A percentile compares a stretch with the other conserved stretches of the same genome.
phyloP scores from a whole-genome alignment of 2,113 vertebrate genomes.

The Alethe castanea region DNA sequence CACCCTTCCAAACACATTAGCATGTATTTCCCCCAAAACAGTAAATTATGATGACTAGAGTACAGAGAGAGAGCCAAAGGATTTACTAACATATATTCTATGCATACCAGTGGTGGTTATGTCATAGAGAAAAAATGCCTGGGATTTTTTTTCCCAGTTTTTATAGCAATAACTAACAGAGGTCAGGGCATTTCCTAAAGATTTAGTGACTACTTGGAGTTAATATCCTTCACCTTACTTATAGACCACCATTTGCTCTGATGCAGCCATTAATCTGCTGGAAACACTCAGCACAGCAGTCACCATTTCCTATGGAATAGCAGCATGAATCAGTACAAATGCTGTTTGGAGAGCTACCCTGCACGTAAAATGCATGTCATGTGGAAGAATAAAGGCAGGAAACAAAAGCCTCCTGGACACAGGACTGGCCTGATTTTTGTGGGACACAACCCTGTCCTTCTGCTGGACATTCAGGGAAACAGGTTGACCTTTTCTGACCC shows the following conservation, averaged over 20 bases:
- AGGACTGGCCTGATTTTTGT: background rate
- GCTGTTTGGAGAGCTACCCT: background rate
- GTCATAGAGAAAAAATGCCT: conserved; percentile 36
- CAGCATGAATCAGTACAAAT: background rate
- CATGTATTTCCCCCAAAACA: background rate
- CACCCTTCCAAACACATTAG: background rate
- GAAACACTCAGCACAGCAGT: background rate
- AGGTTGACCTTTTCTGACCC: background rate
- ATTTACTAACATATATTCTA: conserved; percentile 21
- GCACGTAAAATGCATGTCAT: background rate
- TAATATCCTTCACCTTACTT: background rate
- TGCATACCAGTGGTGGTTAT: background rate
- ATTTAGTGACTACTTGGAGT: background rate
- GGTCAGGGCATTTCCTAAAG: background rate
- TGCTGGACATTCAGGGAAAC: background rate
- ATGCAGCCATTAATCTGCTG: background rate
- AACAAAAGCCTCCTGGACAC: background rate
- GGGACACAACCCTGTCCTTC: background rate
- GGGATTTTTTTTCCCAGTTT: background rate
- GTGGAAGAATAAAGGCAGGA: background rate
- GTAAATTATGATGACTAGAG: background rate
- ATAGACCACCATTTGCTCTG: background rate
- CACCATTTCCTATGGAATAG: background rate
- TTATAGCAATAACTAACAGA: background rate
- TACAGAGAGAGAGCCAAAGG: background rate